Base-by-base conservation (phyloP, 2,888 invertebrate species). In the Dioctria rufipes region DNA sequence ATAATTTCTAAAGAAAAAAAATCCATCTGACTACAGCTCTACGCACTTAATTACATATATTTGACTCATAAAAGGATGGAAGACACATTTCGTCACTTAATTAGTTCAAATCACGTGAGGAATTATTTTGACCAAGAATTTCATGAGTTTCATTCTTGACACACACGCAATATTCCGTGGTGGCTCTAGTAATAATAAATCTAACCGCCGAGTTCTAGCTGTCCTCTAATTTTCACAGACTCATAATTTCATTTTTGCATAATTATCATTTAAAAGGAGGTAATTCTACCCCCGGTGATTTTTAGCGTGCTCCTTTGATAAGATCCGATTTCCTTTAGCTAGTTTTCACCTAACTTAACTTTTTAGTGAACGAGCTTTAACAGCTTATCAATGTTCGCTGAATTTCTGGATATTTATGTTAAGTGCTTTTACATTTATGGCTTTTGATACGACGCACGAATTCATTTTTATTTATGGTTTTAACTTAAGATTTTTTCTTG, bases 41-140 rank as follows among this genome's bases (percentile, higher is more conserved):
- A 71, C 71, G 49, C 46, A 25, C 71, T 49, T 71, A 71, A 71
- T 71, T 71, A 71, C 40, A 25, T 25, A 25, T 25, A 25, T 58
- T 51, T 39, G 40, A 51, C 39, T n/a, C 39, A 49, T 54, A 6
- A 71, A 71, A 71, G 71, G 71, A 71, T 71, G 71, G 71, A 71
- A 71, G 71, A 71, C 54, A 71, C 51, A 54, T 71, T 71, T 71
- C 71, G 54, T 71, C 71, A 71, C 71, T 71, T 71, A 71, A 71
- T 71, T 71, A 71, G 49, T 51, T 51, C 39, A 51, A 71, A 71
- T 71, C 71, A 71, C 71, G 71, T 25, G 67, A 6, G 67, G 67
- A 67, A 42, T 67, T 67, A 25, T 25, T 67, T 67, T 67, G 11
- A 51, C 71, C 9, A 5, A n/a, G 51, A 37, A 46, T 67, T 67